Evolutionary conservation across 1,140 invertebrate genomes (phyloP).

Genomic region (Atta colombica): DNA sequence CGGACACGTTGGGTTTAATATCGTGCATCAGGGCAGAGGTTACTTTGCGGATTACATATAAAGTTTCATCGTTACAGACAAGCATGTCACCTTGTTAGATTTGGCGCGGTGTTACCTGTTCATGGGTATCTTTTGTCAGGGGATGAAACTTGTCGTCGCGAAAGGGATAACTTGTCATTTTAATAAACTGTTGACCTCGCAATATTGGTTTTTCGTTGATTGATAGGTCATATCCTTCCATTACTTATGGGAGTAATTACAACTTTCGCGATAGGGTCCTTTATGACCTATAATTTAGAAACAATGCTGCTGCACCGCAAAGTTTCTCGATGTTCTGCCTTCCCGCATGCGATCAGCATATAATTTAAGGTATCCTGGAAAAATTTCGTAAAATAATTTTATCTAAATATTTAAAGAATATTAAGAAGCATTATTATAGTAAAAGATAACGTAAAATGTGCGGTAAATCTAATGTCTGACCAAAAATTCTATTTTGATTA

Average conservation of each 20-base stretch:
- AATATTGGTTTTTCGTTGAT: constrained; percentile 37
- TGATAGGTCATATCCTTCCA: constrained; percentile 35
- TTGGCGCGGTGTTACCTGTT: constrained; percentile 37
- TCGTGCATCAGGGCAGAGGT: constrained; percentile 17
- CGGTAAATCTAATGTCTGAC: background rate
- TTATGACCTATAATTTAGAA: constrained; percentile 32
- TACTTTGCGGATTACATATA: constrained; percentile 58
- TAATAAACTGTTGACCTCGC: constrained; percentile 16
- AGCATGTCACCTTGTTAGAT: constrained; percentile 56
- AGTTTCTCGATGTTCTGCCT: constrained; percentile 21
- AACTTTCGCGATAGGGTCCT: constrained; percentile 19
- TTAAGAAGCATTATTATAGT: background rate
- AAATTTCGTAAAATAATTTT: constrained; percentile 16
- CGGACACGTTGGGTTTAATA: constrained; percentile 63
- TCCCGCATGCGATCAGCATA: background rate
- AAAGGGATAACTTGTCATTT: constrained; percentile 33
- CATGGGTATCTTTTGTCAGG: constrained; percentile 15
- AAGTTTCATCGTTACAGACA: constrained; percentile 68
- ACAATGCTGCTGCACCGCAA: background rate
- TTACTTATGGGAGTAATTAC: constrained; percentile 45
- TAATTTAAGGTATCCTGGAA: background rate
- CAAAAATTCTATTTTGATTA: too few species aligned
- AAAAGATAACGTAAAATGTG: background rate
- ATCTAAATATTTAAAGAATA: background rate
- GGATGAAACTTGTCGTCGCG: constrained; percentile 34